Conservation (phyloP, 2,797 vertebrate species). For the Pseudopleuronectes americanus region DNA sequence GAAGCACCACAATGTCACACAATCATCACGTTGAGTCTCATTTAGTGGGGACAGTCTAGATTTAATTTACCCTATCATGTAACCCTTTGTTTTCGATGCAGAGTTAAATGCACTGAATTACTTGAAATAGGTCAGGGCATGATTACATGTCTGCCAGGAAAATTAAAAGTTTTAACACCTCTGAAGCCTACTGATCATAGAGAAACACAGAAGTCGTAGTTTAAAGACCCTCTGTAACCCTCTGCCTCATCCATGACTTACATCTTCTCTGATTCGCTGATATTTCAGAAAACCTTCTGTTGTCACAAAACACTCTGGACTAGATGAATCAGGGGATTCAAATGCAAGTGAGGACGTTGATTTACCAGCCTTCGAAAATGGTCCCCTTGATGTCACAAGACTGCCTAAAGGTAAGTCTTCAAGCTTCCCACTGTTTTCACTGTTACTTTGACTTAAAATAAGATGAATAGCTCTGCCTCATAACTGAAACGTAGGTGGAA, state of each 20-base stretch:
- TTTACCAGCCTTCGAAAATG: conserved; percentile 85
- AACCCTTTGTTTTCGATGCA: background rate
- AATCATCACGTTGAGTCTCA: background rate
- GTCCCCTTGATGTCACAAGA: conserved; percentile 88
- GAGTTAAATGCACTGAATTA: too few relatives aligned
- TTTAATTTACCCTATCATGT: background rate
- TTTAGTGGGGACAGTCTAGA: background rate
- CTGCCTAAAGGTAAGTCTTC: conserved; percentile 92
- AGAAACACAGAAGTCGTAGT: background rate
- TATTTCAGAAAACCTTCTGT: conserved; percentile 91
- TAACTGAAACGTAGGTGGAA: too few relatives aligned
- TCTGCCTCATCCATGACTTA: too few relatives aligned
- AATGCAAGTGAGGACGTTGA: conserved; percentile 87
- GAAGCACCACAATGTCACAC: background rate
- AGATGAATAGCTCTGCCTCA: background rate
- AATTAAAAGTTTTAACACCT: background rate
- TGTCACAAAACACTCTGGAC: conserved; percentile 93
- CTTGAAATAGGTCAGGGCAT: too few relatives aligned
- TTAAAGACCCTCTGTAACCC: background rate
- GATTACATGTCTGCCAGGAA: background rate
- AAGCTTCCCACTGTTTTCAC: background rate
- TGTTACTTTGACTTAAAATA: background rate
- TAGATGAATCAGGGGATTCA: conserved; percentile 91
- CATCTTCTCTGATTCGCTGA: background rate
- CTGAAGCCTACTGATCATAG: background rate